A percentile compares a stretch with the other conserved stretches of the same genome.
Evolutionary conservation across 2,113 vertebrate species (phyloP).

Genomic region (Balaenoptera acutorostrata): DNA sequence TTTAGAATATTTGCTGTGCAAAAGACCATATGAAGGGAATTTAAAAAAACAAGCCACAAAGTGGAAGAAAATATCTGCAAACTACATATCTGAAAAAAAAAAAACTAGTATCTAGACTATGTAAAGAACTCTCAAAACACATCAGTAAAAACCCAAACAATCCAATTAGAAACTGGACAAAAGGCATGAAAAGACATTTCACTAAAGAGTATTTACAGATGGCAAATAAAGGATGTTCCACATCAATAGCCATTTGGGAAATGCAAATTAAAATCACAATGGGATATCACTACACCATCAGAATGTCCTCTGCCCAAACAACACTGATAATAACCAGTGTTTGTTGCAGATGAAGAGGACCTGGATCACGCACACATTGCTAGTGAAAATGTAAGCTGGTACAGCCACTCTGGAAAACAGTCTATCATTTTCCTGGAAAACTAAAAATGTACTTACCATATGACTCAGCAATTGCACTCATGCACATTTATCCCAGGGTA

Average conservation of each 20-base stretch:
- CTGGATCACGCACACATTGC: neutral
- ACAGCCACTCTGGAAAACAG: neutral
- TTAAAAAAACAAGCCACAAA: neutral
- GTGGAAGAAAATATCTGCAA: neutral
- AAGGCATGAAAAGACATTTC: neutral
- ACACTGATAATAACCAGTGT: neutral
- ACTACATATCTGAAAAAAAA: neutral
- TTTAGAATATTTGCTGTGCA: neutral
- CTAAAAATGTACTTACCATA: neutral
- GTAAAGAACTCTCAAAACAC: neutral
- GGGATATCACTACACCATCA: neutral
- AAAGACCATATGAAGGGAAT: neutral
- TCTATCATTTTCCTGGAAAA: neutral
- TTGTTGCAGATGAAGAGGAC: neutral
- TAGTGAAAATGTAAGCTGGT: neutral
- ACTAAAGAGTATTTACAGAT: neutral
- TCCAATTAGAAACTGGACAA: neutral
- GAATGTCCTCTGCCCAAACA: neutral
- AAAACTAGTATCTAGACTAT: neutral
- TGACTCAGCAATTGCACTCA: neutral
- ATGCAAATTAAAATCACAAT: neutral
- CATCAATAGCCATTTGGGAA: neutral
- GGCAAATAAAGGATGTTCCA: neutral
- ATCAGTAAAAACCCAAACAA: neutral
- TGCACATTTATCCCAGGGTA: neutral